Conservation (phyloP, 2,113 vertebrate genomes). For the Xenopus laevis region DNA sequence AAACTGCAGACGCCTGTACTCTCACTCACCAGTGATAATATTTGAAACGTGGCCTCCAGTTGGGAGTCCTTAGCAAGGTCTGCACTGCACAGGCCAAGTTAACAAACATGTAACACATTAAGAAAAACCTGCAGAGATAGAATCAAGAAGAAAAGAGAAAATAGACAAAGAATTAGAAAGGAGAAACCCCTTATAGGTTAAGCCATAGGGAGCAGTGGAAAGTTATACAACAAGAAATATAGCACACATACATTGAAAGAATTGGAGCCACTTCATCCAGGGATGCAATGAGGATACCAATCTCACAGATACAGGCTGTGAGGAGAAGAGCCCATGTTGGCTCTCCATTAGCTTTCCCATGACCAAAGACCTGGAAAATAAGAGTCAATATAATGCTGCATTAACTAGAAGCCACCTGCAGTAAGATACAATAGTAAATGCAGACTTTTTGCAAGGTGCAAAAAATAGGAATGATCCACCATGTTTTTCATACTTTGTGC, state of each 20-base stretch:
- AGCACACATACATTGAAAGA: slow-evolving; percentile 86
- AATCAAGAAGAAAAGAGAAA: slow-evolving; percentile 14
- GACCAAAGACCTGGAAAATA: slow-evolving; percentile 83
- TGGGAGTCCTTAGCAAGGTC: slow-evolving; percentile 90
- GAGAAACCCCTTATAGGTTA: neutral
- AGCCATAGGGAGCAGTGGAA: neutral
- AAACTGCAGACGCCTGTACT: neutral
- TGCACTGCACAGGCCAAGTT: slow-evolving; percentile 95
- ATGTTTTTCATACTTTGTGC: too few relatives aligned
- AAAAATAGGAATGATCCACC: too few relatives aligned
- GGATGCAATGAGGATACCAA: slow-evolving; percentile 94
- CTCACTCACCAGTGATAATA: slow-evolving; percentile 93
- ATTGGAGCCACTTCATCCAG: slow-evolving; percentile 94
- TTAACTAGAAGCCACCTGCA: too few relatives aligned
- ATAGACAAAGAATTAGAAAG: slow-evolving; percentile 12
- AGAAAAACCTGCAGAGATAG: slow-evolving; percentile 81
- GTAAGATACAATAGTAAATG: too few relatives aligned
- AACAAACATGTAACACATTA: slow-evolving; percentile 99
- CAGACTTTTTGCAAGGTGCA: too few relatives aligned
- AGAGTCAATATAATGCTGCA: too few relatives aligned
- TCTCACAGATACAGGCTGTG: slow-evolving; percentile 94
- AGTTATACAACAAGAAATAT: neutral
- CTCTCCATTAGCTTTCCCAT: slow-evolving; percentile 94
- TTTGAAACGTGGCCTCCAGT: slow-evolving; percentile 96
- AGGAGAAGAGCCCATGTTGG: slow-evolving; percentile 95